Conservation (phyloP, 2,113 vertebrate species). For the Tachysurus vachellii region DNA sequence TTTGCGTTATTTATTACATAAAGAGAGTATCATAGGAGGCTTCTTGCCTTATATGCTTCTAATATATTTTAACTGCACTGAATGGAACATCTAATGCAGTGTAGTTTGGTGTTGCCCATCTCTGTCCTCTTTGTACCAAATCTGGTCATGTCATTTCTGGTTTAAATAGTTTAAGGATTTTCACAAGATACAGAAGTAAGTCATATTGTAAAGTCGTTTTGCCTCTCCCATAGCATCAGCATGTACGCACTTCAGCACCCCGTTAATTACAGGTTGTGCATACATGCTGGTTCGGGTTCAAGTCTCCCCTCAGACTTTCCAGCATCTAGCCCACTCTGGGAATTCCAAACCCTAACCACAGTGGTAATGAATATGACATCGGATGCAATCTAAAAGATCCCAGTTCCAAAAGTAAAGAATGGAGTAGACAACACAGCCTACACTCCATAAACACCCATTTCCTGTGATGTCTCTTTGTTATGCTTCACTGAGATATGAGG, state of each 20-base stretch:
- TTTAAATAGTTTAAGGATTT: constrained; percentile 67
- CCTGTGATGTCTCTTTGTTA: constrained; percentile 63
- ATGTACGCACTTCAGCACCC: constrained; percentile 67
- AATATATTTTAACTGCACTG: not conserved
- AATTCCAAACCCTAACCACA: constrained; percentile 73
- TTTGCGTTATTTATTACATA: constrained; percentile 4
- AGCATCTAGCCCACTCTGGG: constrained; percentile 65
- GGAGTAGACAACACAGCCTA: constrained; percentile 65
- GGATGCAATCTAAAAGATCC: constrained; percentile 69
- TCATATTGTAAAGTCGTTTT: constrained; percentile 73
- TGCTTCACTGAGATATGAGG: constrained; percentile 55
- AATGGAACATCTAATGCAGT: too few relatives aligned
- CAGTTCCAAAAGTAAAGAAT: constrained; percentile 67
- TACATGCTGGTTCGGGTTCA: constrained; percentile 69
- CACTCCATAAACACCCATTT: constrained; percentile 66
- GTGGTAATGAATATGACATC: constrained; percentile 68
- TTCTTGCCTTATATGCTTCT: not conserved
- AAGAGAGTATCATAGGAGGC: not conserved
- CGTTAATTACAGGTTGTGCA: constrained; percentile 74
- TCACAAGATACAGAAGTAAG: constrained; percentile 65
- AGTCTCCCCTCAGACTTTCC: constrained; percentile 70
- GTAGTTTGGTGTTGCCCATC: not conserved
- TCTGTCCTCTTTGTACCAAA: not conserved
- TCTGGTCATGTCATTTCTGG: constrained; percentile 43
- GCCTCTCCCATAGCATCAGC: constrained; percentile 75